A percentile compares a stretch with the other conserved stretches of the same genome.
Conservation (phyloP, 2,888 invertebrate genomes). For the Eilema griseolum region DNA sequence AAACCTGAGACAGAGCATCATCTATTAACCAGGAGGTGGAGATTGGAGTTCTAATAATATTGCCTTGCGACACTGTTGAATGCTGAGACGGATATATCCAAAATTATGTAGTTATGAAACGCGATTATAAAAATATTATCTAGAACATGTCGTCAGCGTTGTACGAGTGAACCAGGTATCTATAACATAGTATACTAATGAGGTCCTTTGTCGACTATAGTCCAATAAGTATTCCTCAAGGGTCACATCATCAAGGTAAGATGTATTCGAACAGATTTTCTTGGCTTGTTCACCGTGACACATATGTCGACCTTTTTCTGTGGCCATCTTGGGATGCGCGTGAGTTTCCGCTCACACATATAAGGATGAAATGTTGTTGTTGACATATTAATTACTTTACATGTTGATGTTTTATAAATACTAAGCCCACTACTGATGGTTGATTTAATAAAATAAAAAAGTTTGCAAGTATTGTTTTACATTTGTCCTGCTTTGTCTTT, state of each 20-base stretch:
- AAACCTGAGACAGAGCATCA: too few species aligned
- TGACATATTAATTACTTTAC: slow-evolving; percentile 12
- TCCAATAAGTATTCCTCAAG: slow-evolving; percentile 7
- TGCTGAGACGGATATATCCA: not conserved
- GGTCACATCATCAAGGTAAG: slow-evolving; percentile 19
- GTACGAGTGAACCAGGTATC: not conserved
- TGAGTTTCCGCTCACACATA: slow-evolving; percentile 20
- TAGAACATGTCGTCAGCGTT: not conserved
- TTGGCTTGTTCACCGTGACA: slow-evolving; percentile 21
- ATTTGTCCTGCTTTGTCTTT: too few species aligned
- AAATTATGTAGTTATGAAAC: not conserved
- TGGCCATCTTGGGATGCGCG: slow-evolving; percentile 23
- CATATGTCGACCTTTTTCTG: slow-evolving; percentile 25
- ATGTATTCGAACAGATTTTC: not conserved
- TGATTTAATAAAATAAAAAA: not conserved
- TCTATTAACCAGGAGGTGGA: too few species aligned
- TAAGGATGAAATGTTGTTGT: slow-evolving; percentile 18
- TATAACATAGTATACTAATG: not conserved
- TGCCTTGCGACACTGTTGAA: too few species aligned
- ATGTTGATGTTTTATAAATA: not conserved
- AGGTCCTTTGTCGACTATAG: not conserved
- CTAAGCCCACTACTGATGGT: not conserved
- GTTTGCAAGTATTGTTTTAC: not conserved
- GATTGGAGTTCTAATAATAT: too few species aligned
- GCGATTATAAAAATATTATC: not conserved